A percentile compares a stretch with the other conserved stretches of the same genome.
Conservation (phyloP, 2,888 invertebrate species). For the Epistrophe eligans region DNA sequence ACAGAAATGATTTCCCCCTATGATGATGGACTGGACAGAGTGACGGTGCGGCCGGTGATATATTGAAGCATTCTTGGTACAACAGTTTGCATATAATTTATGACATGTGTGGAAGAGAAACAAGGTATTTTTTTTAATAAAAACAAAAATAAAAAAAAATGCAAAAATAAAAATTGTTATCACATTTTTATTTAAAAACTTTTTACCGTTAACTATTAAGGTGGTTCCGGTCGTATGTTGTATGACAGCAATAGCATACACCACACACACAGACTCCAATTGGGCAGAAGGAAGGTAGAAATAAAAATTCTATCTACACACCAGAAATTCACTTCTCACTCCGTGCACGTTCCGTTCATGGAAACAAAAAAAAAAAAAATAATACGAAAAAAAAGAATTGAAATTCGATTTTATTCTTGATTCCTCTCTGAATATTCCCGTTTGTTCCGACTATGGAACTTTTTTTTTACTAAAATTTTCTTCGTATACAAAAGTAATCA, state of each 20-base stretch:
- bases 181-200: conserved; percentile 31
- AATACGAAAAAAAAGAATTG: conserved; percentile 14
- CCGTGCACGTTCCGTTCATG: conserved; percentile 58
- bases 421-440: conserved; percentile 19
- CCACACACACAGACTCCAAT: conserved; percentile 31
- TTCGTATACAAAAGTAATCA: conserved; percentile 33
- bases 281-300: conserved; percentile 22
- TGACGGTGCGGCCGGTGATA: neutral
- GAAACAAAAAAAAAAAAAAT: conserved; percentile 33
- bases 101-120: conserved; percentile 27
- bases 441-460: conserved; percentile 14
- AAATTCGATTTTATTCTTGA: conserved; percentile 44
- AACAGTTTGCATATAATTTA: conserved; percentile 52
- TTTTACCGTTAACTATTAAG: conserved; percentile 57
- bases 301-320: conserved; percentile 56
- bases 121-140: neutral
- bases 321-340: conserved; percentile 61
- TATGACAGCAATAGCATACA: conserved; percentile 20
- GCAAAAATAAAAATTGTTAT: conserved; percentile 21
- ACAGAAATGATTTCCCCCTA: conserved; percentile 7
- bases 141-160: conserved; percentile 9
- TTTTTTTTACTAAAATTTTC: conserved; percentile 10
- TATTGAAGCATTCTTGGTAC: conserved; percentile 11
- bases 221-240: conserved; percentile 65
- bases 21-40: conserved; percentile 20